Conservation (phyloP, 2,888 invertebrate genomes). For the Mycogona germanica region DNA sequence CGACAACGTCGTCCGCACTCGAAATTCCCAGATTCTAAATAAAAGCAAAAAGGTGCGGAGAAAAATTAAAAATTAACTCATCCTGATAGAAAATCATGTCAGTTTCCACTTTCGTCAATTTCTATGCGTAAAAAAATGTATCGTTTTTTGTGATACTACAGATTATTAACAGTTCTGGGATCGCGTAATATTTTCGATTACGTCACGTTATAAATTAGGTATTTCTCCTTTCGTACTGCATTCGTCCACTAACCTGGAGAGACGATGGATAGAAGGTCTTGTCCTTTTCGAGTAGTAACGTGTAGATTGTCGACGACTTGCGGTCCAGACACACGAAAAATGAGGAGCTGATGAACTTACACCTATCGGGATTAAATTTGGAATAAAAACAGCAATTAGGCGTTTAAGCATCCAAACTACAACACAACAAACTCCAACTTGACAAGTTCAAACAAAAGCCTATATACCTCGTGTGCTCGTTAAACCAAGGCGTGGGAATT, state of each 20-base stretch:
- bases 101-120: no score
- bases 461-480: slow-evolving; percentile 28
- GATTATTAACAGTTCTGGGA: no score
- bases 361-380: slow-evolving; percentile 16
- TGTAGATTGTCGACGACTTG: slow-evolving; percentile 18
- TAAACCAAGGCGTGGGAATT: slow-evolving; percentile 49
- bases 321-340: slow-evolving; percentile 22
- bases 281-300: slow-evolving; percentile 20
- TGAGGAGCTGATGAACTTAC: slow-evolving; percentile 20
- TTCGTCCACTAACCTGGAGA: not conserved
- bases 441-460: slow-evolving; percentile 40
- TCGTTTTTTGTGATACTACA: no score
- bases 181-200: not conserved
- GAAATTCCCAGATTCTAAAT: slow-evolving; percentile 3
- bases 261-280: slow-evolving; percentile 18
- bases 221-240: no score
- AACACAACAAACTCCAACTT: no score
- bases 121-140: no score
- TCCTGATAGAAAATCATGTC: not conserved
- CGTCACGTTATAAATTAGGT: not conserved
- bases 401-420: no score
- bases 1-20: slow-evolving; percentile 2
- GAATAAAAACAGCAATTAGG: no score
- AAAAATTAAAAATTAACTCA: not conserved
- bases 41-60: not conserved